Percentiles rank a stretch among this genome's conserved stretches.
Conservation (phyloP, 2,113 vertebrate species). For the Shinisaurus crocodilurus region DNA sequence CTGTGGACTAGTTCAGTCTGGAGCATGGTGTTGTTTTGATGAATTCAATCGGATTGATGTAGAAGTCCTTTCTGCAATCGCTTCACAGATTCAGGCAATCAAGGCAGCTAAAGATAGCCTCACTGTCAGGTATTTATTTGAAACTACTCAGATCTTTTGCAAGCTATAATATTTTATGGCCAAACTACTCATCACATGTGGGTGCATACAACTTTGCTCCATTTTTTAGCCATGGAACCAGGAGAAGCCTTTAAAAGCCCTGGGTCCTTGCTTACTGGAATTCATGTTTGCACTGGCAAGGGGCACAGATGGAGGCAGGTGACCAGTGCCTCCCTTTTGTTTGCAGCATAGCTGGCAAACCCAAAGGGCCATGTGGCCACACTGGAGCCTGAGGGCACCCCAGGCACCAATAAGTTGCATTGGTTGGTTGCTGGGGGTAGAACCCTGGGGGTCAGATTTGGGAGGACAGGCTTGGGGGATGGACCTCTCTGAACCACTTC, state of each 20-base stretch:
- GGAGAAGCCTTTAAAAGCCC: background rate
- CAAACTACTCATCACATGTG: background rate
- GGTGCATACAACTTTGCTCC: background rate
- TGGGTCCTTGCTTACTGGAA: no score
- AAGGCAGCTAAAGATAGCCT: conserved; percentile 74
- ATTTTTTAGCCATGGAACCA: background rate
- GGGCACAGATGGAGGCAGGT: no score
- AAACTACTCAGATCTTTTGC: background rate
- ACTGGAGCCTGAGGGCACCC: no score
- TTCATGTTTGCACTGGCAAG: no score
- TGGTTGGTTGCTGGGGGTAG: no score
- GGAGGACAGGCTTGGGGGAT: no score
- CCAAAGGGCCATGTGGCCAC: no score
- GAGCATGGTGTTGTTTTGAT: conserved; percentile 78
- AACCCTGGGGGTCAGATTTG: no score
- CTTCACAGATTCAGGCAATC: conserved; percentile 73
- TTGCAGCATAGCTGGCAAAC: no score
- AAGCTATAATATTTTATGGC: background rate
- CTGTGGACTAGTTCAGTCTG: conserved; percentile 75
- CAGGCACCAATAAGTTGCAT: no score
- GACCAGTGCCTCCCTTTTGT: no score
- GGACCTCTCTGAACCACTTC: no score
- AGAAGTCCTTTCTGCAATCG: conserved; percentile 70
- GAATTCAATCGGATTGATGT: conserved; percentile 72
- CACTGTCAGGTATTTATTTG: conserved; percentile 62